A percentile compares a stretch with the other conserved stretches of the same genome.
Evolutionary conservation across 1,140 invertebrate species (phyloP).

Genomic region (Calephelis nemesis): DNA sequence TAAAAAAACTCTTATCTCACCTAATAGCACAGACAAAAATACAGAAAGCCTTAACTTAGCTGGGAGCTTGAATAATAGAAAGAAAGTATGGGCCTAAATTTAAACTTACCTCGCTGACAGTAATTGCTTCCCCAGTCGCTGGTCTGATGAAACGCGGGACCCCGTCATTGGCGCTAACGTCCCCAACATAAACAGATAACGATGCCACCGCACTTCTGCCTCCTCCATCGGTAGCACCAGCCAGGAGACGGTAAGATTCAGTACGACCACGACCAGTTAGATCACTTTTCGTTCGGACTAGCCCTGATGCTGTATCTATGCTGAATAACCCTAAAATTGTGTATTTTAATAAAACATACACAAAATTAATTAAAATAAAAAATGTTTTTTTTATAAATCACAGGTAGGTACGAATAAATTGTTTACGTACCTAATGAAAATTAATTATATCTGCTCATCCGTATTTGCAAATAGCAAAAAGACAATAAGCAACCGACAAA

Average conservation of each 20-base stretch:
- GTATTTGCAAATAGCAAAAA: no score
- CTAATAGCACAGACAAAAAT: no score
- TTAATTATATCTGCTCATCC: no score
- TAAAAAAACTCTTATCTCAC: no score
- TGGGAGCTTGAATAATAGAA: no score
- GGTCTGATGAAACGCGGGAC: slow-evolving; percentile 88
- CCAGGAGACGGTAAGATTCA: slow-evolving; percentile 85
- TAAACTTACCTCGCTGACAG: slow-evolving; percentile 82
- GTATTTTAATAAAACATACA: no score
- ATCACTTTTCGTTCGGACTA: slow-evolving; percentile 82
- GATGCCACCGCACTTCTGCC: slow-evolving; percentile 82
- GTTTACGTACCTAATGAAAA: no score
- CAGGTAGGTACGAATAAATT: no score
- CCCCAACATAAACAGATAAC: slow-evolving; percentile 86
- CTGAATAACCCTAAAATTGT: slow-evolving; percentile 80
- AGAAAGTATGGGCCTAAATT: background rate
- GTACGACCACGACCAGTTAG: slow-evolving; percentile 88
- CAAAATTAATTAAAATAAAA: no score
- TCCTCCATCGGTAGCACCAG: slow-evolving; percentile 86
- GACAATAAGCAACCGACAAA: no score
- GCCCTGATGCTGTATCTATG: slow-evolving; percentile 84
- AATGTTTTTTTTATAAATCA: no score
- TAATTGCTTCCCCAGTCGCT: slow-evolving; percentile 84
- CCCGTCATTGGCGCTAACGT: slow-evolving; percentile 91
- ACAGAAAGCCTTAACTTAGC: no score